Conservation (phyloP, 2,888 invertebrate species). For the Ectemnius lituratus region DNA sequence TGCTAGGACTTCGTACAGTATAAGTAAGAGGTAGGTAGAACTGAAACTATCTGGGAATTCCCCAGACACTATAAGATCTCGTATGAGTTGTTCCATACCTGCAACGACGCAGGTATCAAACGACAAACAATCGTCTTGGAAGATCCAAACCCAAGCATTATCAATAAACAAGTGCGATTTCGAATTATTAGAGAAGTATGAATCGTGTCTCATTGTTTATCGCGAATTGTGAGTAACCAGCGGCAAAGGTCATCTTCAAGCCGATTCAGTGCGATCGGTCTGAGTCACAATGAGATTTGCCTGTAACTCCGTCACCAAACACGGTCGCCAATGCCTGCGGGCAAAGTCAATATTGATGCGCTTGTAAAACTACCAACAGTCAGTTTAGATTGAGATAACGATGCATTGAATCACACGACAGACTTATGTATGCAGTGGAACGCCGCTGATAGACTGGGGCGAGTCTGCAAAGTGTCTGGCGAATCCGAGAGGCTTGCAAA, state of each 20-base stretch:
- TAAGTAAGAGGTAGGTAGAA: too few relatives aligned
- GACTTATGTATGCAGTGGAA: not conserved
- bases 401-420: conserved; percentile 31
- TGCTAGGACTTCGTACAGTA: too few relatives aligned
- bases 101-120: too few relatives aligned
- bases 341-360: conserved; percentile 55
- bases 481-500: not conserved
- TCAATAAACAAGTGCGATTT: conserved; percentile 4
- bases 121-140: too few relatives aligned
- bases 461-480: too few relatives aligned
- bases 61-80: too few relatives aligned
- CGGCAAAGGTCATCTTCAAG: conserved; percentile 38
- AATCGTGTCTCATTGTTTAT: not conserved
- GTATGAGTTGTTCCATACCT: too few relatives aligned
- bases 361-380: conserved; percentile 52
- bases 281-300: conserved; percentile 41
- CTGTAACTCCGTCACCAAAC: conserved; percentile 26
- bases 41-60: too few relatives aligned
- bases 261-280: conserved; percentile 20
- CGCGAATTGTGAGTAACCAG: conserved; percentile 4
- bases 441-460: too few relatives aligned
- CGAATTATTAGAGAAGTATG: not conserved
- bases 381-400: conserved; percentile 53
- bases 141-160: conserved; percentile 2
- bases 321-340: conserved; percentile 16